Conservation (phyloP, 2,888 invertebrate species). For the Dinocampus coccinellae region DNA sequence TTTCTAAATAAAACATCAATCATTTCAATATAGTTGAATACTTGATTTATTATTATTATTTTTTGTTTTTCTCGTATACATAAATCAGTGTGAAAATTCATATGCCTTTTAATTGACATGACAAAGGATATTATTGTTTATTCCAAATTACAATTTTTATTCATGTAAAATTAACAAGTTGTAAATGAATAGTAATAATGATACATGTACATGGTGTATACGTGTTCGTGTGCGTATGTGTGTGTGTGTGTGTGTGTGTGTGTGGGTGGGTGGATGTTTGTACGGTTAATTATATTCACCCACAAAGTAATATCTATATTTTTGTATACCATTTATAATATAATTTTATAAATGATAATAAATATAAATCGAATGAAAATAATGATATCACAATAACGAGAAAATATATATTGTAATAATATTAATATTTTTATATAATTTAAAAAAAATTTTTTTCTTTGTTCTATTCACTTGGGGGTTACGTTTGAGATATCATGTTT, state of each 20-base stretch:
- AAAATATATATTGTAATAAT: neutral
- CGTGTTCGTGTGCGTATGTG: neutral
- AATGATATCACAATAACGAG: neutral
- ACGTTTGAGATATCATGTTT: constrained; percentile 56
- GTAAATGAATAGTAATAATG: too few relatives aligned
- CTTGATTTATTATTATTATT: neutral
- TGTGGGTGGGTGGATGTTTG: neutral
- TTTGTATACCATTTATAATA: constrained; percentile 12
- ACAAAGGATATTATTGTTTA: too few relatives aligned
- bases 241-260: neutral
- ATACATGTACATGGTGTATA: too few relatives aligned
- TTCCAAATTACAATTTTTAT: too few relatives aligned
- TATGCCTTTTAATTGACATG: too few relatives aligned
- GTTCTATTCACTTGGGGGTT: constrained; percentile 58
- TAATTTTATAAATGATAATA: too few relatives aligned
- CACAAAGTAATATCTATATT: constrained; percentile 26
- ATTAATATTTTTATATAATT: neutral
- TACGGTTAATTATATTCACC: neutral
- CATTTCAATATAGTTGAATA: neutral
- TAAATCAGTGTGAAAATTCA: neutral
- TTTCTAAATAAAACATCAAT: neutral
- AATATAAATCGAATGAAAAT: neutral
- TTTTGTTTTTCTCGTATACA: too few relatives aligned
- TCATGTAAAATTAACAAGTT: too few relatives aligned
- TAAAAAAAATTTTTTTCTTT: constrained; percentile 5